Percentiles rank a stretch among this genome's conserved stretches.
Evolutionary conservation across 2,797 vertebrate species (phyloP).

Genomic region (Mallotus villosus): DNA sequence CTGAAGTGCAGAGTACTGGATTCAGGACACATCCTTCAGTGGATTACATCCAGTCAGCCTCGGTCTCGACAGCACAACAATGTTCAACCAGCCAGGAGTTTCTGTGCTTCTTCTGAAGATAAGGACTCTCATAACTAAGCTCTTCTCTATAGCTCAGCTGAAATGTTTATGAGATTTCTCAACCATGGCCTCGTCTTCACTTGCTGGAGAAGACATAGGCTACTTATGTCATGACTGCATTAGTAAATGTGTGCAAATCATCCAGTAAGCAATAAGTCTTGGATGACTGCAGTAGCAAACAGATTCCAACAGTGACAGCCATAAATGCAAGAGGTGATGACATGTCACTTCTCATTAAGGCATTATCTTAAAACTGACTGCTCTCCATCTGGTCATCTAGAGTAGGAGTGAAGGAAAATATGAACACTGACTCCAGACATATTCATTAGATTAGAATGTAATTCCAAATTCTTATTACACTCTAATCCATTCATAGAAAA

Average conservation of each 20-base stretch:
- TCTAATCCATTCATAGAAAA: conserved; percentile 18
- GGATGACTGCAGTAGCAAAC: background rate
- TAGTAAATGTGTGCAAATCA: background rate
- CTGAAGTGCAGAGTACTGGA: conserved; percentile 33
- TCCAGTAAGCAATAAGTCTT: background rate
- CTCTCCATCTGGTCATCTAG: background rate
- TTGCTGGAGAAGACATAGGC: conserved; percentile 6
- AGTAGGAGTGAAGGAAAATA: background rate
- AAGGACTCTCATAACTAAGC: conserved; percentile 31
- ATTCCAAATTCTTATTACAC: conserved; percentile 11
- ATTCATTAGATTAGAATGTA: conserved; percentile 11
- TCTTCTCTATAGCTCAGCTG: conserved; percentile 15
- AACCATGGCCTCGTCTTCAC: conserved; percentile 17
- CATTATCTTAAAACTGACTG: conserved; percentile 1
- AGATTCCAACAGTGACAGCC: conserved; percentile 4
- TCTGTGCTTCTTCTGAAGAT: conserved; percentile 38
- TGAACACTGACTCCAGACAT: conserved; percentile 1
- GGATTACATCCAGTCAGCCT: conserved; percentile 44
- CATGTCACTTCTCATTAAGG: conserved; percentile 10
- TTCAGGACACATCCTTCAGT: conserved; percentile 24
- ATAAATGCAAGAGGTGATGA: background rate
- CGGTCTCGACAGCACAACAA: conserved; percentile 19
- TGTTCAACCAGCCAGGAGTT: conserved; percentile 34
- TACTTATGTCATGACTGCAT: background rate
- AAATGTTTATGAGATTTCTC: conserved; percentile 49